A percentile compares a stretch with the other conserved stretches of the same genome.
phyloP scores from a whole-genome alignment of 2,888 invertebrate genomes.

The Halocaridina rubra region DNA sequence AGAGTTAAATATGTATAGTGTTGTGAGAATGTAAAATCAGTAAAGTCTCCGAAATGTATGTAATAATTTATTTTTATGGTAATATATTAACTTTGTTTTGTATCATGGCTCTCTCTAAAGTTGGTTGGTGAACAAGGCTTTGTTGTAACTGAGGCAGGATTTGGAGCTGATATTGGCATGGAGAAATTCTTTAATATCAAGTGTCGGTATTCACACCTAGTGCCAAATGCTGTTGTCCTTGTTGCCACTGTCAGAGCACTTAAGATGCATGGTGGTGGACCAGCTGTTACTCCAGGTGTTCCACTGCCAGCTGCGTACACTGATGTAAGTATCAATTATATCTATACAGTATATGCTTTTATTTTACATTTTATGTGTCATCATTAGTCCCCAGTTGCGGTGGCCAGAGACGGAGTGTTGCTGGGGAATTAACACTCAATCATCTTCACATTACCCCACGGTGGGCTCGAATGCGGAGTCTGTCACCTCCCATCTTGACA shows the following conservation, averaged over 20 bases:
- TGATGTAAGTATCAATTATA: constrained; percentile 67
- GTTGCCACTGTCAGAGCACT: constrained; percentile 94
- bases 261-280: constrained; percentile 99
- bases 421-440: too few relatives aligned
- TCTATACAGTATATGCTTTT: background rate
- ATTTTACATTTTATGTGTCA: background rate
- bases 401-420: too few relatives aligned
- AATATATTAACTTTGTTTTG: too few relatives aligned
- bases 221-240: constrained; percentile 89
- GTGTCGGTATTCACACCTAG: constrained; percentile 86
- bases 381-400: too few relatives aligned
- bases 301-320: constrained; percentile 86
- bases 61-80: too few relatives aligned
- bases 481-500: too few relatives aligned
- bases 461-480: too few relatives aligned
- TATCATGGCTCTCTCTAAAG: too few relatives aligned
- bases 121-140: constrained; percentile 90
- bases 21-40: too few relatives aligned
- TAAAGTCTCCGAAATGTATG: too few relatives aligned
- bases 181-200: constrained; percentile 98
- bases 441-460: too few relatives aligned
- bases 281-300: constrained; percentile 85
- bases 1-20: too few relatives aligned
- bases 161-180: constrained; percentile 98
- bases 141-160: constrained; percentile 97